Conservation (phyloP, 2,797 vertebrate genomes). For the Neopelma chrysocephalum region DNA sequence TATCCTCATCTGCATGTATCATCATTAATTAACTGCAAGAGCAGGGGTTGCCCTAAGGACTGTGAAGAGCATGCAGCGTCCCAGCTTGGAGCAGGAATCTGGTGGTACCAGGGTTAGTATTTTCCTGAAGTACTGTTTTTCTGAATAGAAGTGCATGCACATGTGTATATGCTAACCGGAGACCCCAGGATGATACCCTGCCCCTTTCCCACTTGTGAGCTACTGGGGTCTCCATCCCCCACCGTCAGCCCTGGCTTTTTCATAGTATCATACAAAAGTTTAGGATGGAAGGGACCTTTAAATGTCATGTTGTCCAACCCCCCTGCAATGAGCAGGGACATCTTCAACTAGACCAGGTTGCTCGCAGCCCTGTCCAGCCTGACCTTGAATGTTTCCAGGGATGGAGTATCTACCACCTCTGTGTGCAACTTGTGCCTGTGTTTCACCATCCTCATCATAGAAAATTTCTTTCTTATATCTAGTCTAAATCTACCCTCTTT, state of each 20-base stretch:
- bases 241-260: background rate
- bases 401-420: background rate
- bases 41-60: background rate
- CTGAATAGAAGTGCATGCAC: fast-evolving
- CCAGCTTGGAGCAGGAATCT: background rate
- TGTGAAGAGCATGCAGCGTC: background rate
- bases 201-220: background rate
- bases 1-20: background rate
- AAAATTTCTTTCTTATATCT: background rate
- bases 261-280: background rate
- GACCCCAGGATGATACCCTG: fast-evolving
- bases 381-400: background rate
- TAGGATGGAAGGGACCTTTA: background rate
- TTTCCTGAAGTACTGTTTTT: background rate
- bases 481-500: background rate
- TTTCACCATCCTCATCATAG: background rate
- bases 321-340: background rate
- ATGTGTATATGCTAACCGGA: background rate
- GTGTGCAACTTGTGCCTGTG: background rate
- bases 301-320: too few species aligned
- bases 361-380: fast-evolving
- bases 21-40: background rate
- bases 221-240: background rate
- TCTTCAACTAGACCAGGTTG: background rate
- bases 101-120: background rate